Percentiles rank a stretch among this genome's conserved stretches.
Evolutionary conservation across 2,888 invertebrate species (phyloP).

Genomic region (Blastobasis lacticolella): DNA sequence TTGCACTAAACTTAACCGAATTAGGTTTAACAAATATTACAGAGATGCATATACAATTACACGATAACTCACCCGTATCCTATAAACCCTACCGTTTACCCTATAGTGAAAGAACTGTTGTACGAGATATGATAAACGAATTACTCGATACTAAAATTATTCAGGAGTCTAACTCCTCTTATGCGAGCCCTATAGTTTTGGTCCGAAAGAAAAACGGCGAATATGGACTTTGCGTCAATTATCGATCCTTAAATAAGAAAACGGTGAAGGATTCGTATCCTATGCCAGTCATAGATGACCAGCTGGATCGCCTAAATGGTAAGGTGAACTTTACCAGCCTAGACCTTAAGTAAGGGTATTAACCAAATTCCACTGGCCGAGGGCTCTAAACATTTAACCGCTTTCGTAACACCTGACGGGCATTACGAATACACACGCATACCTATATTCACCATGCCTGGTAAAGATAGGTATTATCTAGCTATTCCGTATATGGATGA

Average conservation of each 20-base stretch:
- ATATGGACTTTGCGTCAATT: constrained; percentile 19
- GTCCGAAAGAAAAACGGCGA: constrained; percentile 12
- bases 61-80: constrained; percentile 5
- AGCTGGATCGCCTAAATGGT: constrained; percentile 20
- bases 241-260: constrained; percentile 8
- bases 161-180: constrained; percentile 14
- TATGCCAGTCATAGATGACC: constrained; percentile 26
- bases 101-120: constrained; percentile 3
- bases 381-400: constrained; percentile 22
- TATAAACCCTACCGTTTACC: constrained; percentile 10
- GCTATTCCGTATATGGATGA: background rate
- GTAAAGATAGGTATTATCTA: background rate
- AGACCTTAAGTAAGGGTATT: constrained; percentile 24
- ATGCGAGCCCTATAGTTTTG: constrained; percentile 21
- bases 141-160: constrained; percentile 1
- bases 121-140: constrained; percentile 5
- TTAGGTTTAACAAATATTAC: constrained; percentile 5
- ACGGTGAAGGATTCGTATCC: constrained; percentile 24
- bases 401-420: constrained; percentile 28
- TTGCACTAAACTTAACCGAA: constrained; percentile 5
- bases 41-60: constrained; percentile 8
- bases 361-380: constrained; percentile 23
- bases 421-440: constrained; percentile 23
- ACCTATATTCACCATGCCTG: constrained; percentile 13
- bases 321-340: constrained; percentile 21